These are phyloP conservation scores for Philaethria dido DNA, from an alignment of 2,888 invertebrate genomes.

Conservation along the genomic window DNA sequence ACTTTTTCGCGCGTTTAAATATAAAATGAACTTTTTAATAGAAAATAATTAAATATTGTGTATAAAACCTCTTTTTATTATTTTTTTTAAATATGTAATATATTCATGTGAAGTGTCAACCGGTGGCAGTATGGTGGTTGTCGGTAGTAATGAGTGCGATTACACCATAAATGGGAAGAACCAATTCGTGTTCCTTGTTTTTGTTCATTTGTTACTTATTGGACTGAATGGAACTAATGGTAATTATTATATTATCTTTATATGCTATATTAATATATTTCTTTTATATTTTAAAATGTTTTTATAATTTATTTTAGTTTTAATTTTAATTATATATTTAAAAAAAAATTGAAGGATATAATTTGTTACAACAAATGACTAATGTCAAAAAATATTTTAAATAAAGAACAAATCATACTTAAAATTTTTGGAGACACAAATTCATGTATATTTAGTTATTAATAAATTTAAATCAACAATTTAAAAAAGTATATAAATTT, in stretches of 20 bases:
- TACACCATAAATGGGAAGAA: conserved; percentile 79
- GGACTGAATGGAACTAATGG: conserved; percentile 82
- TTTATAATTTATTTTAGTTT: neutral
- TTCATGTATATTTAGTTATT: too few species aligned
- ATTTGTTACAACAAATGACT: neutral
- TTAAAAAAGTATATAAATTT: neutral
- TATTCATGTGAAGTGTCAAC: conserved; percentile 68
- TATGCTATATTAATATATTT: neutral
- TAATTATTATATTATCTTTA: conserved; percentile 54
- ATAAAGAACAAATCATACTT: too few species aligned
- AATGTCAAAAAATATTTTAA: neutral
- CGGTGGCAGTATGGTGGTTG: conserved; percentile 82
- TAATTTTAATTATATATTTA: neutral
- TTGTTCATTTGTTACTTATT: conserved; percentile 81
- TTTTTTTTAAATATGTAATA: conserved; percentile 69
- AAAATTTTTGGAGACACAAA: too few species aligned
- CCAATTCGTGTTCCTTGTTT: conserved; percentile 80
- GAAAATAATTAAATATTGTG: conserved; percentile 29
- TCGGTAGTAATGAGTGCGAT: conserved; percentile 81
- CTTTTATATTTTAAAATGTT: neutral
- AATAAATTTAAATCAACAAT: too few species aligned
- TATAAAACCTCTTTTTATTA: conserved; percentile 48
- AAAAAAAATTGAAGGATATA: neutral
- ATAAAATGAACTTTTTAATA: conserved; percentile 52
- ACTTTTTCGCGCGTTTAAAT: conserved; percentile 60